Base-by-base conservation (phyloP, 1,140 invertebrate genomes). In the Chironomus striatipennis region DNA sequence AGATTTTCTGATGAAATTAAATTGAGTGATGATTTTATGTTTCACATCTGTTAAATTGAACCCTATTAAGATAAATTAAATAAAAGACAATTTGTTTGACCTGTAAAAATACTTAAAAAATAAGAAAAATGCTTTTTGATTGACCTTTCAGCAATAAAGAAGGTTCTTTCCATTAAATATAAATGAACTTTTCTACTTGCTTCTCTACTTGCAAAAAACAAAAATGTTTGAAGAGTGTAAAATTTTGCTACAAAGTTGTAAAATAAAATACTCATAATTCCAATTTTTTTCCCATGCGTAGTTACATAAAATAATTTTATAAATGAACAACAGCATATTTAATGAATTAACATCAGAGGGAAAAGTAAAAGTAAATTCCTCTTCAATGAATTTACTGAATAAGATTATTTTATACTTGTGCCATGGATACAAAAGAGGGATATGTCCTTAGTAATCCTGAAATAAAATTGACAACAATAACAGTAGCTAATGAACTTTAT, bases 51-150 rank as follows among this genome's bases (percentile, higher is more conserved):
- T 6, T 70, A 70, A 70, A 70, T 70, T 70, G 65, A 70, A 20
- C 17, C 9, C 18, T 70, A 70, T 70, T 70, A 70, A 70, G 20
- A 70, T 70, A 70, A 70, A 70, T 70, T 70, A 70, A 70, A 70
- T 70, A 17, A 70, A 70, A 70, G 65, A 70, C 65, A 70, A 70
- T 70, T 70, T 70, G 65, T 70, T 70, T 70, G 65, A 70, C 65
- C 65, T 21, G 17, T 8, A 20, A 70, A 9, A 12, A 57, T 57
- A 10, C n/a, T 57, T 12, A n/a, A 57, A 57, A 57, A 57, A 57
- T 57, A 57, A 57, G n/a, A n/a, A 57, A 57, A 47, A 21, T 17
- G 65, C 65, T 9, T 18, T 70, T 21, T 70, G 20, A 70, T 70
- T 70, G 65, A 70, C 65, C 65, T 70, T 70, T 70, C 18, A 20